These are phyloP conservation scores for Campaea margaritaria DNA, from an alignment of 2,888 invertebrate genomes.

Conservation along the genomic window DNA sequence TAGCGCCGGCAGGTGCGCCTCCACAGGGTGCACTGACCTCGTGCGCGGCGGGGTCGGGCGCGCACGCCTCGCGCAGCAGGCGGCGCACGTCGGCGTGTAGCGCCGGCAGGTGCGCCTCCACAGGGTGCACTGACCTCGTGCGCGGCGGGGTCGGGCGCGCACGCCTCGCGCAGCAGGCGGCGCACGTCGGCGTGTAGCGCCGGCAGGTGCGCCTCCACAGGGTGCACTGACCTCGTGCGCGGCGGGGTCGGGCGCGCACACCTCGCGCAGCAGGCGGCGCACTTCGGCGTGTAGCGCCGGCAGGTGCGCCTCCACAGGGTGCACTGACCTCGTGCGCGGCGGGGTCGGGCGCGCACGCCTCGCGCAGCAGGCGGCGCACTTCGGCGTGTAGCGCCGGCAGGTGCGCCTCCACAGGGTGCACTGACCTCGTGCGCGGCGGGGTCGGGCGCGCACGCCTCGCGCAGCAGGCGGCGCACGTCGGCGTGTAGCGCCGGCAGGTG, in stretches of 20 bases:
- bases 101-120: too few relatives aligned
- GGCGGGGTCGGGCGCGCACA: conserved; percentile 55
- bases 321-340: conserved; percentile 31
- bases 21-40: conserved; percentile 16
- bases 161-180: conserved; percentile 86
- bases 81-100: too few relatives aligned
- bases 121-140: conserved; percentile 28
- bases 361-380: too few relatives aligned
- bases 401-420: too few relatives aligned
- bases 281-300: too few relatives aligned
- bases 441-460: conserved; percentile 76
- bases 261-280: conserved; percentile 81
- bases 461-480: conserved; percentile 58
- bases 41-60: conserved; percentile 16
- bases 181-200: too few relatives aligned
- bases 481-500: too few relatives aligned
- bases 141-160: conserved; percentile 17
- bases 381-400: too few relatives aligned
- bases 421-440: conserved; percentile 30
- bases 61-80: conserved; percentile 84
- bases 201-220: too few relatives aligned
- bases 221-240: conserved; percentile 29
- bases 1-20: too few relatives aligned
- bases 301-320: too few relatives aligned
- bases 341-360: conserved; percentile 68